Evolutionary conservation across 2,888 invertebrate species (phyloP).

Genomic region (Cataglyphis albicans): DNA sequence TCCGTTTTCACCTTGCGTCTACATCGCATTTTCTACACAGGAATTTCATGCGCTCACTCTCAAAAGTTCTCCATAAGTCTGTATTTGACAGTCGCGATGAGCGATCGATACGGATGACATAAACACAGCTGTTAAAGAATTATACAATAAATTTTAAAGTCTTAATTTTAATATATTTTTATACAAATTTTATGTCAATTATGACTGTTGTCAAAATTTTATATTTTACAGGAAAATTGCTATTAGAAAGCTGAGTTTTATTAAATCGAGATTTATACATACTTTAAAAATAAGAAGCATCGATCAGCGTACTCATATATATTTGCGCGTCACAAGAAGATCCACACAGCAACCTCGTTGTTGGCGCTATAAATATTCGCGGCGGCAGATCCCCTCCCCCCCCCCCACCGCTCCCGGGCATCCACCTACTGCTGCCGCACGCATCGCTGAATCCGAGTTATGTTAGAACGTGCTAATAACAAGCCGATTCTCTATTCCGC

Average conservation of each 20-base stretch:
- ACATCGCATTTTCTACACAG: conserved; percentile 73
- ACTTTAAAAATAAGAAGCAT: background rate
- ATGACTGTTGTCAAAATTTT: background rate
- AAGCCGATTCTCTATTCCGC: conserved; percentile 83
- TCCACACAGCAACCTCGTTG: conserved; percentile 57
- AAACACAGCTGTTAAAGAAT: background rate
- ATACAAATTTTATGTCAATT: background rate
- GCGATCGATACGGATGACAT: background rate
- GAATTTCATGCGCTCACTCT: conserved; percentile 78
- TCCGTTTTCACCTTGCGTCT: conserved; percentile 42
- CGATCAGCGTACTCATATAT: conserved; percentile 17
- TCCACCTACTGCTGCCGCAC: conserved; percentile 69
- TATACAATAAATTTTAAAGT: background rate
- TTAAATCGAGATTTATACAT: background rate
- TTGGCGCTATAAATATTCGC: conserved; percentile 69
- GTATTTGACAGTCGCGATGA: background rate
- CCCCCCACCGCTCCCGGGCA: conserved; percentile 14
- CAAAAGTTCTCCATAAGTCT: conserved; percentile 76
- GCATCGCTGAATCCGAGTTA: conserved; percentile 83
- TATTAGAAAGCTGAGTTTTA: background rate
- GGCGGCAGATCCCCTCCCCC: conserved; percentile 33
- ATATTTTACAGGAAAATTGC: background rate
- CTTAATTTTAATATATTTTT: background rate
- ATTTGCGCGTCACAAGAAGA: conserved; percentile 25
- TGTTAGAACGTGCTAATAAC: conserved; percentile 84